These are phyloP conservation scores for Tiphia femorata DNA, from an alignment of 2,888 invertebrate species.

Conservation along the genomic window DNA sequence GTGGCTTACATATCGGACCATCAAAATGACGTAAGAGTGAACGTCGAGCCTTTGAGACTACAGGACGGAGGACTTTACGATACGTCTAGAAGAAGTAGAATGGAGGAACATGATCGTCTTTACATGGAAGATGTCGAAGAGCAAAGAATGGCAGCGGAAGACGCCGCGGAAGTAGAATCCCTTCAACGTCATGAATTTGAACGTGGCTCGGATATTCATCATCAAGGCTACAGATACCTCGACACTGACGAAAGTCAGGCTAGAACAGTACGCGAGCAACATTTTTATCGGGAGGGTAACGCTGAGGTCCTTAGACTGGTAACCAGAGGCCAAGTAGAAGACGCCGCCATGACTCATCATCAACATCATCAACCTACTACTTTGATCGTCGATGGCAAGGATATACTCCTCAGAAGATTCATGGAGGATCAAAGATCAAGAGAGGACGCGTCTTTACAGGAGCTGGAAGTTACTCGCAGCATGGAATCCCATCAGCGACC, in stretches of 20 bases:
- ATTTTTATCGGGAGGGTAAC: constrained; percentile 87
- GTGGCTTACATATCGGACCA: constrained; percentile 46
- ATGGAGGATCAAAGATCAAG: constrained; percentile 79
- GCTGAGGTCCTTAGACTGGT: constrained; percentile 86
- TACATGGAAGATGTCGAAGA: constrained; percentile 75
- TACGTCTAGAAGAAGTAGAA: constrained; percentile 26
- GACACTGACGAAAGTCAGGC: constrained; percentile 57
- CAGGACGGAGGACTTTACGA: constrained; percentile 42
- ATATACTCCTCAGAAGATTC: constrained; percentile 85
- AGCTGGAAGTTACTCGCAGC: constrained; percentile 51
- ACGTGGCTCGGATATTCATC: constrained; percentile 77
- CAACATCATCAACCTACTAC: constrained; percentile 57
- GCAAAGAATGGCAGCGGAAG: constrained; percentile 68
- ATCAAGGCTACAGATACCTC: constrained; percentile 52
- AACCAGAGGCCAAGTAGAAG: constrained; percentile 79
- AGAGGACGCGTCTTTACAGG: constrained; percentile 50
- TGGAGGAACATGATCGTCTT: constrained; percentile 68
- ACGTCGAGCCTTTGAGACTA: constrained; percentile 31
- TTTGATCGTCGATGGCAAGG: constrained; percentile 77
- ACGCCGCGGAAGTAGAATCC: constrained; percentile 79
- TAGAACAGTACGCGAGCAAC: constrained; percentile 75
- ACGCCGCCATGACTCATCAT: constrained; percentile 68
- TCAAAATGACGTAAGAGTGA: constrained; percentile 34
- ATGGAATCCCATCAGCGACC: constrained; percentile 56
- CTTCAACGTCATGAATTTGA: constrained; percentile 83